Evolutionary conservation across 2,113 vertebrate species (phyloP), one percentile per base, ranked within the genome.

Genomic region (Edolisoma coerulescens): DNA sequence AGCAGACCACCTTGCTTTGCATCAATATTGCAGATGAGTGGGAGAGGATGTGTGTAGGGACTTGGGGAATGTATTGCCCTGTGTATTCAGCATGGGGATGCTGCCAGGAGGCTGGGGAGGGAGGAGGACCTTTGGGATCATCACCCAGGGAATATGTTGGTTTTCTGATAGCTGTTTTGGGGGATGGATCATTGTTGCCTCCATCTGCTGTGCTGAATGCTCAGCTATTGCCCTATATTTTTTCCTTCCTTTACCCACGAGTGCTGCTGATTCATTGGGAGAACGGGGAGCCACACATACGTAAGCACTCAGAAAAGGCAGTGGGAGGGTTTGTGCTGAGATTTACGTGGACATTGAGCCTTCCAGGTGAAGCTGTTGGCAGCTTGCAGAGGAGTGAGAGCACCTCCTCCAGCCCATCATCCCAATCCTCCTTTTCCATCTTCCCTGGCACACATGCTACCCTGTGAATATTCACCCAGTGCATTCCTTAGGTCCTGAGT

Each of bases 141-240:
- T 42, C 54, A 88, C 7, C 53, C 32, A n/a, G 63, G 77, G 59
- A 77, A 53, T 26, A 16, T 41, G 41, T 41, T 90, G 13, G 16
- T 9, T 89, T 89, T 37, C 50, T 14, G 47, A 19, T 35, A 18
- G 77, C 53, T 69, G 41, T 39, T 80, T 11, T 27, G 45, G 16
- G n/a, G 78, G 50, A 8, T 60, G 49, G 67, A 32, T 49, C 45
- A 18, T 21, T 70, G 63, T 41, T 84, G 23, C 73, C 56, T 90
- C 69, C 79, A 64, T 80, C 93, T 95, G 85, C 93, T 78, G 12
- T 27, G 5, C 39, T 42, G 78, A 78, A 74, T 75, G 33, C 61
- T 69, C 39, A 82, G 61, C 18, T 75, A 9, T 45, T 93, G 54
- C 50, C 30, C 50, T 24, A 1, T 4, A 4, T 39, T 44, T 50